These are phyloP conservation scores for Pandion haliaetus DNA, from an alignment of 2,113 vertebrate genomes.

Conservation along the genomic window DNA sequence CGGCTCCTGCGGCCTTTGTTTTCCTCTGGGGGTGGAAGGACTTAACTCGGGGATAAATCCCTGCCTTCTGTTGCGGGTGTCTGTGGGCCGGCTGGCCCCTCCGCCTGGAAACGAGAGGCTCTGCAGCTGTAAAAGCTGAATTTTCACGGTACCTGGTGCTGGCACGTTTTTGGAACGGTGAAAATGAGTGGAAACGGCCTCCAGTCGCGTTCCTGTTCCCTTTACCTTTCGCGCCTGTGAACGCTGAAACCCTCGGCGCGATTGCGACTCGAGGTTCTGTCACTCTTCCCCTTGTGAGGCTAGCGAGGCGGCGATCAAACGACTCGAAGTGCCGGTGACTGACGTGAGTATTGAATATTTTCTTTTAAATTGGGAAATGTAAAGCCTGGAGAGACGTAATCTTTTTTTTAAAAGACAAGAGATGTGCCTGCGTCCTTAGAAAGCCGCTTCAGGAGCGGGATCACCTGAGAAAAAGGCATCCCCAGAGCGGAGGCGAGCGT, in stretches of 20 bases:
- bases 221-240: background rate
- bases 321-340: no score
- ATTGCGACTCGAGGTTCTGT: background rate
- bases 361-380: background rate
- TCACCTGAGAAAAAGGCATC: background rate
- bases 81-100: background rate
- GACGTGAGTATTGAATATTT: background rate
- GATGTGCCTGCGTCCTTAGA: background rate
- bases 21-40: no score
- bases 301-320: no score
- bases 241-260: no score
- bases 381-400: background rate
- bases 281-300: no score
- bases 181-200: background rate
- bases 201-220: background rate
- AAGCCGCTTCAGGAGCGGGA: background rate
- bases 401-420: no score
- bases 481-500: background rate
- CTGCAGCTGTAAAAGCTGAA: background rate
- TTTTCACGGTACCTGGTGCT: background rate
- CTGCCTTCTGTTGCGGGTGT: background rate
- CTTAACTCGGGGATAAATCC: background rate
- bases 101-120: background rate
- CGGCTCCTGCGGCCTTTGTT: background rate
- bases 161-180: background rate